These are phyloP conservation scores for Acromyrmex heyeri DNA, from an alignment of 1,140 invertebrate species.

Conservation along the genomic window DNA sequence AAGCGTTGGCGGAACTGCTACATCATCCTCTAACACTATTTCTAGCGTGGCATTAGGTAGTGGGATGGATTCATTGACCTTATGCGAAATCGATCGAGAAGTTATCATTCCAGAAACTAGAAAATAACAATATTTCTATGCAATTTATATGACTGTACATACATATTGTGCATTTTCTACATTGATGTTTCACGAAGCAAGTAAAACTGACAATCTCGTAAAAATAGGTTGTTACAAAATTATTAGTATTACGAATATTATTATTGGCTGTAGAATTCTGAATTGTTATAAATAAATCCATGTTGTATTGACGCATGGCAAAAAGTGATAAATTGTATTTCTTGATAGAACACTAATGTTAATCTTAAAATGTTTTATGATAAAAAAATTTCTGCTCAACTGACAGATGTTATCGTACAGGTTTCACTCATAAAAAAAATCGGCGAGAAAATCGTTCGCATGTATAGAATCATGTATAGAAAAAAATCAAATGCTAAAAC, in stretches of 20 bases:
- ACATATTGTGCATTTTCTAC: background rate
- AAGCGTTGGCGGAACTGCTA: slow-evolving; percentile 52
- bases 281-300: background rate
- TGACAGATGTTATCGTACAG: slow-evolving; percentile 46
- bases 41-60: slow-evolving; percentile 34
- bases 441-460: background rate
- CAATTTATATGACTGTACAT: background rate
- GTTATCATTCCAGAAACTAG: slow-evolving; percentile 60
- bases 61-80: slow-evolving; percentile 71
- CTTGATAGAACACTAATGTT: background rate
- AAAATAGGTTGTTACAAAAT: background rate
- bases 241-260: background rate
- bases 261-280: background rate
- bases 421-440: background rate
- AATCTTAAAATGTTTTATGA: slow-evolving; percentile 60
- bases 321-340: slow-evolving; percentile 5
- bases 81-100: slow-evolving; percentile 68
- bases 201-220: background rate
- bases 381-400: slow-evolving; percentile 72
- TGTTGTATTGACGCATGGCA: background rate
- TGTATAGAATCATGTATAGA: slow-evolving; percentile 48
- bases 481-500: slow-evolving; percentile 12
- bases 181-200: background rate
- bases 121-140: background rate
- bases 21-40: slow-evolving; percentile 57